Evolutionary conservation across 2,797 vertebrate species (phyloP), one percentile per base, ranked within the genome.

Genomic region (Scolopax bukidnonensis): DNA sequence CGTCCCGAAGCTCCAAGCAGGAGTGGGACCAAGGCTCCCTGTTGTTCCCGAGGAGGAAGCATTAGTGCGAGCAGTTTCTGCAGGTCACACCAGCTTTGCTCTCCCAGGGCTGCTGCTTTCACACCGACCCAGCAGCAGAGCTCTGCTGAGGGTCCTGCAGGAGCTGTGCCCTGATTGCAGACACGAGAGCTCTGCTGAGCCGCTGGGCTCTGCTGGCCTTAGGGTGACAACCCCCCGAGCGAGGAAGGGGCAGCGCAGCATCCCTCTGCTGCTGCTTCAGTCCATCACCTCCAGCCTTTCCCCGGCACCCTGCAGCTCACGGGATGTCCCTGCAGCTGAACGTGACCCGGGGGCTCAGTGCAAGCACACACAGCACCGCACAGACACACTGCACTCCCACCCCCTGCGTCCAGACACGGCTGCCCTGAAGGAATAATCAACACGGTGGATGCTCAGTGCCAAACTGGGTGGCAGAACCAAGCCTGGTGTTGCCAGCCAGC

Each of bases 381-480:
- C 48, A 76, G n/a, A 1, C 75, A 12, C 16, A 11, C 43, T 78
- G 32, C 19, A 30, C 45, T 20, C 64, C 68, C 28, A 16, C 5
- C 7, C 23, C 30, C 18, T 12, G 48, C 32, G 33, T 23, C 71
- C 78, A 54, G 65, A 3, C 2, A 7, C 1, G 1, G n/a, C 68
- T 43, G 43, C 50, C 40, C 19, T 6, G 56, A 16, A 63, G 57
- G 41, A 65, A 21, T 1, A 53, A 21, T 0, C 4, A 3, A 5
- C 30, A 14, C 0, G 0, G 16, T 28, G 48, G 23, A 12, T 21
- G 47, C 48, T 50, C 61, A 64, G 71, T 1, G 1, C 45, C 64
- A 45, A 76, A 4, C 11, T 30, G 67, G 51, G 53, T 47, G 67
- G 69, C 65, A 93, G 81, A 61, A 48, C 74, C 1, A 1, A 64